Evolutionary conservation across 2,797 vertebrate species (phyloP), one percentile per base, ranked within the genome.

Genomic region (Naso thynnoides): DNA sequence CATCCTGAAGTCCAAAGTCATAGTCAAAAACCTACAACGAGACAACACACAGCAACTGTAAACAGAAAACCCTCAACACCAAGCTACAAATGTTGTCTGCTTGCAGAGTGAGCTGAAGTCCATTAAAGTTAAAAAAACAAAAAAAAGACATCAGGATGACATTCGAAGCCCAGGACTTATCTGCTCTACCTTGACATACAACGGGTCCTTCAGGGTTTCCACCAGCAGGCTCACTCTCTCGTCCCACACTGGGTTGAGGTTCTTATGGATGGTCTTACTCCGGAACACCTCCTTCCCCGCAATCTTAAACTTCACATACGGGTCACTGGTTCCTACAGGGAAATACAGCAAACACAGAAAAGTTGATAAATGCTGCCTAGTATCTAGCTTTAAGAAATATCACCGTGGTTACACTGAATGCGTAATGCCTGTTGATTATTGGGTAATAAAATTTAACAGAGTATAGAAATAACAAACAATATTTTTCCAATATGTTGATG

Each of bases 1-100:
- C 97, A 95, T 99, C 98, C 70, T 99, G 98, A 78, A 99, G 92
- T 57, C 97, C 97, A 91, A 99, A 99, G 89, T 99, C 98, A 94
- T 99, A 99, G 88, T 99, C 98, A 93, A 98, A 99, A 59, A 93
- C 92, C 92, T 93, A 59, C 14, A 84, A 56, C 65, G 45, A 76
- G 24, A 83, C 14, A 79, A 63, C 15, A 67, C 2, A 53, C 21
- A 85, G 21, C 3, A 44, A 26, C 21, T n/a, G 39, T 81, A 21
- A 82, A 36, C 6, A 44, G 11, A 38, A 11, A 36, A 49, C 4
- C 15, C 8, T 23, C 2, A 33, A 54, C 6, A 27, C 7, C 3
- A 48, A 24, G 56, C 4, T 59, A 36, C 16, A 42, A 31, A 45
- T 53, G 13, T 23, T 15, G 13, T 23, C 4, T 1, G 27, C n/a